These are phyloP conservation scores for Leptopilina syphax DNA, from an alignment of 2,888 invertebrate genomes.

Conservation along the genomic window DNA sequence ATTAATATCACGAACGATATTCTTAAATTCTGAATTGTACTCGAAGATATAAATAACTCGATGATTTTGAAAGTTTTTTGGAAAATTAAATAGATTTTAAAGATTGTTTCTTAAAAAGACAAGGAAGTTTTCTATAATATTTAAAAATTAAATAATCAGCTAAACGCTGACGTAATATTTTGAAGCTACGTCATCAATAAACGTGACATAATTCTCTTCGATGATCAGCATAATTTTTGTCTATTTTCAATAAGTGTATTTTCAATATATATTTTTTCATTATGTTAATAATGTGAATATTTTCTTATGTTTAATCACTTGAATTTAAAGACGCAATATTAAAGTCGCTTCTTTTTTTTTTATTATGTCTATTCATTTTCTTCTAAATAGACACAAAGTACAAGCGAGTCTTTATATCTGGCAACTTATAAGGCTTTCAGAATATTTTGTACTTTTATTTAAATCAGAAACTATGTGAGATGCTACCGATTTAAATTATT, in stretches of 20 bases:
- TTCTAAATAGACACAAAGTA: background rate
- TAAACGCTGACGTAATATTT: constrained; percentile 50
- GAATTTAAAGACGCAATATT: background rate
- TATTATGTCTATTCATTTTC: background rate
- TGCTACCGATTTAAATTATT: background rate
- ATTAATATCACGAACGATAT: too few species aligned
- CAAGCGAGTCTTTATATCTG: constrained; percentile 8
- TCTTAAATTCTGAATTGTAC: too few species aligned
- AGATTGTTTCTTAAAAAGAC: too few species aligned
- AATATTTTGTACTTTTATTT: background rate
- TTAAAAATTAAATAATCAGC: background rate
- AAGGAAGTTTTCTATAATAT: background rate
- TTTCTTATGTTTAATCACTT: background rate
- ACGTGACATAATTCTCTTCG: constrained; percentile 44
- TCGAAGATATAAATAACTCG: too few species aligned
- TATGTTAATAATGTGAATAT: constrained; percentile 22
- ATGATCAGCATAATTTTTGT: constrained; percentile 36
- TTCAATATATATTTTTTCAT: constrained; percentile 12
- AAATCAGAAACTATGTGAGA: background rate
- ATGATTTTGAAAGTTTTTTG: too few species aligned
- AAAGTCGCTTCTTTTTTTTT: background rate
- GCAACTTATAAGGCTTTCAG: constrained; percentile 12
- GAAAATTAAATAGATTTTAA: too few species aligned
- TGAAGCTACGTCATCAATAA: constrained; percentile 41
- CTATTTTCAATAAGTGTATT: background rate